Evolutionary conservation across 2,797 vertebrate genomes (phyloP), one percentile per base, ranked within the genome.

Genomic region (Sebastiscus tertius): DNA sequence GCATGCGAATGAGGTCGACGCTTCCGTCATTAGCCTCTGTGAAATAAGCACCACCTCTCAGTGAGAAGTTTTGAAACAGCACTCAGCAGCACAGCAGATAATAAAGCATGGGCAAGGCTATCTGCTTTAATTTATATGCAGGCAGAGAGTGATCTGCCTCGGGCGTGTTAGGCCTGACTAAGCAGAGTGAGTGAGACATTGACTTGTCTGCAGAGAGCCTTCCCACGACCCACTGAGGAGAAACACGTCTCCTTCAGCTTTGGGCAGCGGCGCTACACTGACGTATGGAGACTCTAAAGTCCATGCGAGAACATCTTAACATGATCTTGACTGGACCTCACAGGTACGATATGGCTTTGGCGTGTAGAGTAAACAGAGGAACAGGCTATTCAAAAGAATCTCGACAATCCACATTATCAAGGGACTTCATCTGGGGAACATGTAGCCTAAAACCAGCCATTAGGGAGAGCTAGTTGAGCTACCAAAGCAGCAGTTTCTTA

Each of bases 41-140:
- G 87, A 87, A 91, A 85, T 75, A 78, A 88, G 82, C 82, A 49
- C 72, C 73, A 22, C 87, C 80, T 80, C 89, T 77, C 74, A 70
- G 83, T 82, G 82, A 74, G 87, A 90, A 89, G 87, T 92, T 90
- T 49, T 87, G 84, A 89, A 90, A 92, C 80, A 80, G 77, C 83
- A 77, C 60, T 89, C 75, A 12, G 83, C 66, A 75, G 77, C 70
- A 77, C 74, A 74, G 77, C 79, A 69, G 84, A 92, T 91, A 90
- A 91, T 89, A 89, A 89, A 91, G 81, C 88, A 84, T 70, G 82
- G 86, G 82, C 79, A 74, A 84, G 83, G 86, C 90, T 79, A 89
- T 90, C 87, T 90, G 75, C 90, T 91, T 91, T 94, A 80, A 94
- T 95, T 94, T 92, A 93, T 87, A 93, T 92, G 90, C 93, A 89